Base-by-base conservation (phyloP, 2,888 invertebrate species). In the Antheraea assamensis region DNA sequence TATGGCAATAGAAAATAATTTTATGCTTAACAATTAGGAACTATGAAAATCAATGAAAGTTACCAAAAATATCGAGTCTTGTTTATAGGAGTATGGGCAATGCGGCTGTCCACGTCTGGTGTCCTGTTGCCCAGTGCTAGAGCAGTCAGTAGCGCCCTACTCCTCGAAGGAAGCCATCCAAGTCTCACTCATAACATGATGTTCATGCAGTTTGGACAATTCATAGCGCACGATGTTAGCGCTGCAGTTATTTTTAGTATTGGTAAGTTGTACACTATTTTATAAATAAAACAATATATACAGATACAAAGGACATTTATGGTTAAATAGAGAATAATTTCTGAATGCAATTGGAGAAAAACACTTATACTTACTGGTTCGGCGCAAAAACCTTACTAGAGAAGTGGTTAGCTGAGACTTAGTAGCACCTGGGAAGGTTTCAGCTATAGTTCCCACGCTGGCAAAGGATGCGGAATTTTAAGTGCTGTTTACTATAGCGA, bases 161-260 rank as follows among this genome's bases (percentile, higher is more conserved):
- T 98, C 61, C 85, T 92, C 0, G 96, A 96, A 77, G 91, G 91
- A 1, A 95, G 95, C 83, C 92, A 94, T 70, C 96, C 96, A 21
- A 97, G 97, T 86, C 79, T 87, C 0, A 94, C 95, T 0, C 95
- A 95, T 81, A 97, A 97, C 72, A 88, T 97, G 70, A 92, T 97
- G 83, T 91, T 97, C 74, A 97, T 97, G 96, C 97, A 97, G 87
- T 98, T 97, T 89, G 97, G 97, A 0, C 97, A 98, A 85, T 97
- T 98, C 81, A 86, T 98, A 17, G 95, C 97, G 0, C 97, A 98
- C 76, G 98, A 98, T 78, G 87, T 97, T 30, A 95, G 96, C 0
- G 96, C 97, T 74, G 96, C 97, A 0, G 96, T 97, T 2, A 95
- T 96, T 66, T 96, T 96, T 55, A 96, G 96, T 77, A 95, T 96